Conservation (phyloP, 2,113 vertebrate species). For the Eretmochelys imbricata region DNA sequence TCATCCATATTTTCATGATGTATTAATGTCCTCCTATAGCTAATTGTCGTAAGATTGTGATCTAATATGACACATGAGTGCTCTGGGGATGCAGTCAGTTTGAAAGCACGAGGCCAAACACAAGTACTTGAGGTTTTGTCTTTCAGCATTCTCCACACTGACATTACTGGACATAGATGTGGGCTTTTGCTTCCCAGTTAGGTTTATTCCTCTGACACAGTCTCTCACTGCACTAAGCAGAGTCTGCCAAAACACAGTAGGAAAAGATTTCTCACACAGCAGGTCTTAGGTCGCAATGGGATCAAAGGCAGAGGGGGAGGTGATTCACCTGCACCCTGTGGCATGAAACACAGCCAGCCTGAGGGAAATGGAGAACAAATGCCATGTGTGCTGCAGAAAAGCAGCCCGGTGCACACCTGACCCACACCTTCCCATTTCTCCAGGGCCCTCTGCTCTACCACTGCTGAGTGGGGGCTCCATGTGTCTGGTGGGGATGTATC, state of each 20-base stretch:
- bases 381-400: rapidly evolving
- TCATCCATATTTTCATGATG: constrained; percentile 65
- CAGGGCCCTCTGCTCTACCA: no score
- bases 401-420: rapidly evolving
- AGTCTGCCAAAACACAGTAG: not conserved
- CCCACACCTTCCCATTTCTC: not conserved
- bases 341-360: rapidly evolving
- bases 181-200: not conserved
- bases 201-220: not conserved
- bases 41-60: constrained; percentile 56
- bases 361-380: rapidly evolving
- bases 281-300: not conserved
- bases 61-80: not conserved
- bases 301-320: not conserved
- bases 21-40: constrained; percentile 65
- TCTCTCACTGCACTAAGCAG: rapidly evolving
- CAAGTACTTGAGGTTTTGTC: not conserved
- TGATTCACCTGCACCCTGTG: not conserved
- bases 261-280: not conserved
- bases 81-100: not conserved
- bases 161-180: not conserved
- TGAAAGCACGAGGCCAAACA: constrained; percentile 21
- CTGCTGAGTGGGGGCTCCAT: no score
- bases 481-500: no score
- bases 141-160: no score